Conservation (phyloP, 2,797 vertebrate species). For the Oceanodroma leucorhoa region DNA sequence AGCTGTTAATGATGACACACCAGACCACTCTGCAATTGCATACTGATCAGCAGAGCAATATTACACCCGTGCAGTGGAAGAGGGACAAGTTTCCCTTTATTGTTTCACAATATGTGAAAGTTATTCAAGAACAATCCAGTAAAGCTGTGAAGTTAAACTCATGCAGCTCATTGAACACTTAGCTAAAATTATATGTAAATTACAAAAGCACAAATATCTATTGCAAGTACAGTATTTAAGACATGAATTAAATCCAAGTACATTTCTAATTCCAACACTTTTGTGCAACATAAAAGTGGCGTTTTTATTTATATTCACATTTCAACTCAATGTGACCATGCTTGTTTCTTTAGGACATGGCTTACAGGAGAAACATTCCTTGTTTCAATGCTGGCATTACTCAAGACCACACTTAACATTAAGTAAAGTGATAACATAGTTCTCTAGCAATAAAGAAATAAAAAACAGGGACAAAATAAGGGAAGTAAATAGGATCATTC, state of each 20-base stretch:
- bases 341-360: neutral
- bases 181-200: neutral
- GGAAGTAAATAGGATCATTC: neutral
- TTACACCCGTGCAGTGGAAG: neutral
- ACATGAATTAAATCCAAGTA: neutral
- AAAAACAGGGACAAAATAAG: accelerated
- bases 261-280: neutral
- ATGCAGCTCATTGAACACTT: neutral
- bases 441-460: neutral
- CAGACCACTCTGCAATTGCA: neutral
- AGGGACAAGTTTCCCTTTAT: neutral
- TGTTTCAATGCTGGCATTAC: neutral
- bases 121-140: neutral
- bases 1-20: neutral
- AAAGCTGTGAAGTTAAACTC: neutral
- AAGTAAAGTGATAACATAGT: neutral
- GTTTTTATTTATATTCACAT: neutral
- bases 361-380: neutral
- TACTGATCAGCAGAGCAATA: neutral
- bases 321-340: accelerated
- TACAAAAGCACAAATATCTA: neutral
- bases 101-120: neutral
- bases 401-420: neutral
- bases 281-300: neutral
- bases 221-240: neutral